These are phyloP conservation scores for Glyphotaelius pellucidus DNA, from an alignment of 2,888 invertebrate genomes.

Conservation along the genomic window DNA sequence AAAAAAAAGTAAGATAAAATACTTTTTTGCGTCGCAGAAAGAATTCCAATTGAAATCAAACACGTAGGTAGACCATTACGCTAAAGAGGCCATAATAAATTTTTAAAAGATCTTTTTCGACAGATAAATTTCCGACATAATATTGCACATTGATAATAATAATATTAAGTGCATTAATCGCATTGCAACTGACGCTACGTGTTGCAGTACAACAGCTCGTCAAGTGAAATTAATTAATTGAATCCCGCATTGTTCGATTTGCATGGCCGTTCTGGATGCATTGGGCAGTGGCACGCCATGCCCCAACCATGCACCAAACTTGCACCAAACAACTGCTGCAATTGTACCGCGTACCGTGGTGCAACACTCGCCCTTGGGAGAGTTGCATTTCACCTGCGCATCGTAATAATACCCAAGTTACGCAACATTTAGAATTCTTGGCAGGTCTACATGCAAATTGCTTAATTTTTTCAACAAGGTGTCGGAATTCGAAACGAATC, in stretches of 20 bases:
- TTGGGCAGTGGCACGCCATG: slow-evolving; percentile 21
- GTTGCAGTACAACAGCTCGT: not conserved
- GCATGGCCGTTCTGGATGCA: slow-evolving; percentile 47
- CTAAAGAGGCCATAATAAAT: not conserved
- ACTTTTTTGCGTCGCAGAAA: not conserved
- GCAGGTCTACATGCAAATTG: not conserved
- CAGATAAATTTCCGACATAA: not conserved
- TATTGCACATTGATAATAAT: not conserved
- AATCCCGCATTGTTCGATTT: slow-evolving; percentile 54
- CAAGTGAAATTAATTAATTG: slow-evolving; percentile 28
- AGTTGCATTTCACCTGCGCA: not conserved
- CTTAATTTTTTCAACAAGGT: not conserved
- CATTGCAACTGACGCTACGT: not conserved
- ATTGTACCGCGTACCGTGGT: not conserved
- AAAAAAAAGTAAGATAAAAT: too few species aligned
- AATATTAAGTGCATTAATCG: not conserved
- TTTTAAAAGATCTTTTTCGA: not conserved
- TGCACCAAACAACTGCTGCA: not conserved
- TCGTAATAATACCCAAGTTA: not conserved
- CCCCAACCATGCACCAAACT: not conserved
- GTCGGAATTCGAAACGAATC: not conserved
- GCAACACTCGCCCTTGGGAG: not conserved
- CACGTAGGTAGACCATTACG: not conserved
- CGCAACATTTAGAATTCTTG: not conserved
- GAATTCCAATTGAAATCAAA: not conserved